Conservation (phyloP, 2,797 vertebrate genomes). For the Mormyrus hasselquistii region DNA sequence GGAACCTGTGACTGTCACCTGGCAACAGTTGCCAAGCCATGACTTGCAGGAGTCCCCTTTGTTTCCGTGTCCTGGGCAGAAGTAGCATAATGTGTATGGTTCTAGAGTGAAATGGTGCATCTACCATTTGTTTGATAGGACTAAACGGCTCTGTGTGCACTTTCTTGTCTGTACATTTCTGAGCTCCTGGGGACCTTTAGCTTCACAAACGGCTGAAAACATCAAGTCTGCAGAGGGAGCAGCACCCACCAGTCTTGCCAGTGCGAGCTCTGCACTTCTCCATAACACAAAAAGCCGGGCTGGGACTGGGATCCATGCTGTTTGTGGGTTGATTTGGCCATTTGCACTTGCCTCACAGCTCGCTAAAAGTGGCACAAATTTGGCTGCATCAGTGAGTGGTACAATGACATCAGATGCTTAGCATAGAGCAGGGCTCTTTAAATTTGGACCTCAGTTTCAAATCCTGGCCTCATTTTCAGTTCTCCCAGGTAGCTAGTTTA, state of each 20-base stretch:
- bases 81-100: background rate
- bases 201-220: background rate
- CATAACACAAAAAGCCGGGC: background rate
- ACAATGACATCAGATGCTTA: background rate
- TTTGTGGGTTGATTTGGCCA: background rate
- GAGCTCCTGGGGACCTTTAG: background rate
- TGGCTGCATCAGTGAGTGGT: background rate
- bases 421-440: background rate
- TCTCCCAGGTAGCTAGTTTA: background rate
- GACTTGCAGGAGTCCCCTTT: background rate
- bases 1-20: slow-evolving; percentile 30
- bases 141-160: background rate
- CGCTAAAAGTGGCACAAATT: background rate
- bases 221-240: background rate
- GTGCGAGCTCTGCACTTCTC: background rate
- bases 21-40: slow-evolving; percentile 41
- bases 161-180: background rate
- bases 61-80: background rate
- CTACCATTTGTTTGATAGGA: background rate
- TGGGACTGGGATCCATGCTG: background rate
- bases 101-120: background rate
- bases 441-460: background rate
- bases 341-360: background rate
- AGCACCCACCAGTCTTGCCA: background rate
- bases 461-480: background rate